Base-by-base conservation (phyloP, 2,113 vertebrate genomes). In the Fulica atra region DNA sequence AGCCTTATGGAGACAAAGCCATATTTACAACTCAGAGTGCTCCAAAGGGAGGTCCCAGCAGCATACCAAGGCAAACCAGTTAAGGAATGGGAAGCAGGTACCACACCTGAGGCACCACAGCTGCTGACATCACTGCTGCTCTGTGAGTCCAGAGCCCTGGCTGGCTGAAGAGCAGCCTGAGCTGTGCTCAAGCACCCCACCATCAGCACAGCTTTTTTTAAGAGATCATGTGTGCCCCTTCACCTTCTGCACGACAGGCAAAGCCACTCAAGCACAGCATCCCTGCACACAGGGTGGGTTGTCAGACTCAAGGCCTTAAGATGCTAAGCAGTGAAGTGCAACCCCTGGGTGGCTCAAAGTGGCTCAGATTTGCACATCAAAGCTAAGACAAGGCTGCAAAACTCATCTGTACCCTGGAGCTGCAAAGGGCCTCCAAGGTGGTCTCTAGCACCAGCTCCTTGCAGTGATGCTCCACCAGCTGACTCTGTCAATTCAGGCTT, bases 1-100 rank as follows among this genome's bases (percentile, higher is more conserved):
- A 72, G 54, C n/a, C 9, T 8, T 9, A 35, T 0, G 4, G 54
- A 78, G 69, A 51, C 1, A 1, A 46, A 81, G 44, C 8, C 11
- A 33, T 0, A 3, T 35, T 65, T 56, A 81, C 29, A 44, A 56
- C 15, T 29, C 36, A 1, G 4, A 77, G 50, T 15, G 13, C 29
- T 78, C 82, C 73, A 48, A 46, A 69, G 59, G 16, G 28, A 87
- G 17, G 31, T 17, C 29, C 21, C 33, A 36, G 5, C 18, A 65
- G 76, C 51, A 86, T 42, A 83, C 9, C 54, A 64, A 6, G 8
- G 69, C 59, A 68, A 74, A 42, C 15, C 13, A 61, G 21, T 25
- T 60, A 71, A 70, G 65, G 56, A 88, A 46, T 23, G 29, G 56
- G 19, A 38, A 81, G 35, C 4, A 2, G 36, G 40, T 33, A 77